phyloP scores from a whole-genome alignment of 2,797 vertebrate genomes.

The Coregonus suidteri region DNA sequence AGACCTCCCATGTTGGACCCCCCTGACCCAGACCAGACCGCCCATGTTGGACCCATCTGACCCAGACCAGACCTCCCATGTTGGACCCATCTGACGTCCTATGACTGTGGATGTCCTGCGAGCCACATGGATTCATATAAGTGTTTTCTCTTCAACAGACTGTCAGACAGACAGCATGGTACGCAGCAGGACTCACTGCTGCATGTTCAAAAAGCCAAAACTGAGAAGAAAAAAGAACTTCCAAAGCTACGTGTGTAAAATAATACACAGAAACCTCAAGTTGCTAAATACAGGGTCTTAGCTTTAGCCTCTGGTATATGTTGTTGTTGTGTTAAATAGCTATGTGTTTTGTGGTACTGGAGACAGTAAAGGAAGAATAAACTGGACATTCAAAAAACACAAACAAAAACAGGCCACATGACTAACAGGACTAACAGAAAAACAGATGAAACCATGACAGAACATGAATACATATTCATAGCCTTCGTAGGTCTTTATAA shows the following conservation, averaged over 20 bases:
- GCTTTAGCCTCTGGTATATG: constrained; percentile 40
- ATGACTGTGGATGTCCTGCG: constrained; percentile 11
- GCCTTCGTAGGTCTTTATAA: background rate
- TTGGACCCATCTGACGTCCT: background rate
- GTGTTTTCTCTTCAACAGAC: constrained; percentile 18
- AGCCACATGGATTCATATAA: constrained; percentile 30
- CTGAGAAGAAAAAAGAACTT: background rate
- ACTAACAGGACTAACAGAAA: background rate
- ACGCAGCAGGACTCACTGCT: constrained; percentile 1
- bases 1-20: constrained; percentile 18
- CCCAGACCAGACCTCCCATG: no score
- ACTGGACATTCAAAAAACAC: constrained; percentile 41
- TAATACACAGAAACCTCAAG: constrained; percentile 52
- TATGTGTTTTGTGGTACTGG: constrained; percentile 57
- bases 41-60: no score
- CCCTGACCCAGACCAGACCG: no score
- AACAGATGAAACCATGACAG: background rate
- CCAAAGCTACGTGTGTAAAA: constrained; percentile 17
- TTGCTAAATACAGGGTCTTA: constrained; percentile 54
- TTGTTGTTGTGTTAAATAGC: constrained; percentile 39
- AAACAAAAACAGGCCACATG: constrained; percentile 18
- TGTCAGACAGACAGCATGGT: constrained; percentile 15
- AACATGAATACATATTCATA: background rate
- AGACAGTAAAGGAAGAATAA: constrained; percentile 40
- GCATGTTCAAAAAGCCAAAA: constrained; percentile 34